These are phyloP conservation scores for Philotrypesis tridentata DNA, from an alignment of 1,140 invertebrate species.

Conservation along the genomic window DNA sequence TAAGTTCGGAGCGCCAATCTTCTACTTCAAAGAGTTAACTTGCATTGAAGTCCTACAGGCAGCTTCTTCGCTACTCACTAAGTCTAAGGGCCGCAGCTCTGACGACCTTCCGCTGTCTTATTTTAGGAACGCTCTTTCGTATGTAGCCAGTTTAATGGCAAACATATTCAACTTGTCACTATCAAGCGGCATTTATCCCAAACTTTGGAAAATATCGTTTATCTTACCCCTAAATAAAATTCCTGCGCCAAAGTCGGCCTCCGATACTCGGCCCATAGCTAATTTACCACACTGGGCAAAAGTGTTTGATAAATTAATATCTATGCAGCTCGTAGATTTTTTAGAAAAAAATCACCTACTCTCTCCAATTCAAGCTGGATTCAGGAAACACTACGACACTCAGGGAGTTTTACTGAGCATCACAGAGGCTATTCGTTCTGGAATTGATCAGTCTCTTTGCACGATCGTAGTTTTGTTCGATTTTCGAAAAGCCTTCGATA, in stretches of 20 bases:
- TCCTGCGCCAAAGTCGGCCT: background rate
- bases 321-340: background rate
- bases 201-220: background rate
- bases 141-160: background rate
- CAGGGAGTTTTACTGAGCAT: background rate
- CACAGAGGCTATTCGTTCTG: background rate
- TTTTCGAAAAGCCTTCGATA: background rate
- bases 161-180: background rate
- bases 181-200: background rate
- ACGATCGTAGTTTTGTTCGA: background rate
- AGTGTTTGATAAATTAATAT: slow-evolving; percentile 10
- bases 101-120: background rate
- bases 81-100: background rate
- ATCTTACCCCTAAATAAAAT: background rate
- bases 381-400: background rate
- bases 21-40: too few relatives aligned
- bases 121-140: background rate
- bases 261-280: background rate
- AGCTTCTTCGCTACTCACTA: background rate
- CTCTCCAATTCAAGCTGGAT: background rate
- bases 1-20: too few relatives aligned
- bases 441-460: background rate
- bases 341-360: background rate
- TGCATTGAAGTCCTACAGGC: too few relatives aligned
- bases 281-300: slow-evolving; percentile 26